phyloP scores from a whole-genome alignment of 2,888 invertebrate species.

The Hyposoter dolosus region DNA sequence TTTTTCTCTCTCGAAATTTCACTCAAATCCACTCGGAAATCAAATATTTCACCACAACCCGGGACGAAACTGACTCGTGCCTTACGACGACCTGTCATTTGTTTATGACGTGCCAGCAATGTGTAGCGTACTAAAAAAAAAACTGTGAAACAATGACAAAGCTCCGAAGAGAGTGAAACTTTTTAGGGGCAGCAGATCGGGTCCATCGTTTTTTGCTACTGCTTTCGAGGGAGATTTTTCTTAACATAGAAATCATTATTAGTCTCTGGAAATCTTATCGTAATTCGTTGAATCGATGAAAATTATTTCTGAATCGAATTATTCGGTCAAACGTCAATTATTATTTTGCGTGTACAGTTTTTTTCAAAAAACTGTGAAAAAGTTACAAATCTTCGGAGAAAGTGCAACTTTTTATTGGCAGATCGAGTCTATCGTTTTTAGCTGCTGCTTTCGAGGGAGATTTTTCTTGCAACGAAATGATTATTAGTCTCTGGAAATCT shows the following conservation, averaged over 20 bases:
- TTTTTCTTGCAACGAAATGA: not conserved
- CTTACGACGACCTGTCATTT: conserved; percentile 65
- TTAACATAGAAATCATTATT: not conserved
- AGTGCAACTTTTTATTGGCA: conserved; percentile 28
- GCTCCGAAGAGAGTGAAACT: conserved; percentile 44
- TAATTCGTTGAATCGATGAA: not conserved
- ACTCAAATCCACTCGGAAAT: conserved; percentile 72
- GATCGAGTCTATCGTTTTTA: conserved; percentile 9
- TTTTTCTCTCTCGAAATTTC: conserved; percentile 71
- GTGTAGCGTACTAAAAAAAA: conserved; percentile 30
- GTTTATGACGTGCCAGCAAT: conserved; percentile 62
- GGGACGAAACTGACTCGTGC: conserved; percentile 59
- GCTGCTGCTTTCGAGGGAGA: not conserved
- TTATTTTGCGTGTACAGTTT: not conserved
- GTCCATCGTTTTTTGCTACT: not conserved
- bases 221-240: not conserved
- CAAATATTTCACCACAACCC: conserved; percentile 71
- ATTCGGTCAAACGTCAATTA: not conserved
- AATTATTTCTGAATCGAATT: not conserved
- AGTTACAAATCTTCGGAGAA: conserved; percentile 42
- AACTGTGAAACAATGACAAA: conserved; percentile 13
- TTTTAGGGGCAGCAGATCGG: conserved; percentile 18
- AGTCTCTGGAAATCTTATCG: not conserved
- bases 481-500: not conserved
- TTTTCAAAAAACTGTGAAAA: not conserved